A percentile compares a stretch with the other conserved stretches of the same genome.
phyloP scores from a whole-genome alignment of 2,797 vertebrate species.

The Gobio occitaniae region DNA sequence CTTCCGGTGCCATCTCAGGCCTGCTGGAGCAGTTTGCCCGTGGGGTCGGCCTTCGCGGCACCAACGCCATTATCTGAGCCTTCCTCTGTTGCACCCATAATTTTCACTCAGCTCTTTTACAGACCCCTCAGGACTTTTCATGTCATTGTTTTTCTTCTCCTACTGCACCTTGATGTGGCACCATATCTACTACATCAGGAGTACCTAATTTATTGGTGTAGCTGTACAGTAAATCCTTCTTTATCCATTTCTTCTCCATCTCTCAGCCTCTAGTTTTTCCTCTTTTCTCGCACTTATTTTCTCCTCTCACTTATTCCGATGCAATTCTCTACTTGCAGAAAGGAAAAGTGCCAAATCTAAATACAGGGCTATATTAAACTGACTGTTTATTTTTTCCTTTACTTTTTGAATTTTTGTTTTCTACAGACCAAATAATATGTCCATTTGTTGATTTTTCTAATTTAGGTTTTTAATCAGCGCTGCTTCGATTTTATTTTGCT shows the following conservation, averaged over 20 bases:
- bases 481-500: neutral
- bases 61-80: constrained; percentile 86
- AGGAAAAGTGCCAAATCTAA: constrained; percentile 76
- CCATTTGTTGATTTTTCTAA: constrained; percentile 17
- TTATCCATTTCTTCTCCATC: neutral
- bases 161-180: neutral
- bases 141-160: neutral
- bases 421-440: constrained; percentile 29
- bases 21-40: constrained; percentile 96
- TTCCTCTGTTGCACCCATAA: neutral
- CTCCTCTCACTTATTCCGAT: constrained; percentile 19
- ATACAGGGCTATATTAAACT: constrained; percentile 56
- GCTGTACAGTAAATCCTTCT: neutral
- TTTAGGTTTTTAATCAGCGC: neutral
- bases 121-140: constrained; percentile 20
- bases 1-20: constrained; percentile 91
- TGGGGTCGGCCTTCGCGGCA: constrained; percentile 90
- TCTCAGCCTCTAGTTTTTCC: neutral
- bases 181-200: neutral
- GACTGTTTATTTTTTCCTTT: constrained; percentile 43
- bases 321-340: constrained; percentile 40
- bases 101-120: neutral
- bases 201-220: constrained; percentile 22
- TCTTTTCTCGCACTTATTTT: neutral
- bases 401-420: constrained; percentile 42